Base-by-base conservation (phyloP, 2,888 invertebrate species). In the Colostygia pectinataria region DNA sequence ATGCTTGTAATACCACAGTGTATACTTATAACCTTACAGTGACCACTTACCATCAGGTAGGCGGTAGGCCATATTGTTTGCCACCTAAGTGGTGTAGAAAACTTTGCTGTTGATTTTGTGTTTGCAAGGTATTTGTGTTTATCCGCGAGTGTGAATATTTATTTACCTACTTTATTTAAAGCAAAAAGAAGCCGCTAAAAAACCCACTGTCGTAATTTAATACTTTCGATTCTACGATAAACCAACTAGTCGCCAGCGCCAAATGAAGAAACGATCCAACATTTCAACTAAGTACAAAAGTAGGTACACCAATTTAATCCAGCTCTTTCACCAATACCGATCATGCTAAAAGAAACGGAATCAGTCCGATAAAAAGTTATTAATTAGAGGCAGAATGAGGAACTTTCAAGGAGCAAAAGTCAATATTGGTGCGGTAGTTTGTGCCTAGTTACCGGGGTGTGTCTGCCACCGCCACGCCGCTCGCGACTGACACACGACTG, bases 341-440 rank as follows among this genome's bases (percentile, higher is more conserved):
- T 53, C 47, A 51, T 41, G 20, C 33, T 43, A 38, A 37, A 38
- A 27, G 34, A 44, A 13, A 24, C 44, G 33, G 34, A 44, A 44
- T 42, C 37, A 45, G 48, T 31, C 10, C 34, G 57, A 63, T 61
- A 63, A 69, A 74, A 75, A 71, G 72, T n/a, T 71, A 77, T 71
- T 76, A 80, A 81, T 80, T 78, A 75, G 66, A 62, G 63, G 66
- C 60, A 59, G 69, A 75, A 74, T 68, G 74, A 71, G 74, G 66
- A 78, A 80, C 78, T 79, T 81, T 77, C 62, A 75, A 80, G 74
- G 69, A 77, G 76, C 64, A 74, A 81, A 80, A 80, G 82, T 81
- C 82, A 82, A 82, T 82, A 82, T 80, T 80, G 74, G 80, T 74
- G 74, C 68, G 75, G 80, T 80, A 79, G 81, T 80, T 79, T 76